Conservation (phyloP, 2,888 invertebrate species). For the Erpobdella octoculata region DNA sequence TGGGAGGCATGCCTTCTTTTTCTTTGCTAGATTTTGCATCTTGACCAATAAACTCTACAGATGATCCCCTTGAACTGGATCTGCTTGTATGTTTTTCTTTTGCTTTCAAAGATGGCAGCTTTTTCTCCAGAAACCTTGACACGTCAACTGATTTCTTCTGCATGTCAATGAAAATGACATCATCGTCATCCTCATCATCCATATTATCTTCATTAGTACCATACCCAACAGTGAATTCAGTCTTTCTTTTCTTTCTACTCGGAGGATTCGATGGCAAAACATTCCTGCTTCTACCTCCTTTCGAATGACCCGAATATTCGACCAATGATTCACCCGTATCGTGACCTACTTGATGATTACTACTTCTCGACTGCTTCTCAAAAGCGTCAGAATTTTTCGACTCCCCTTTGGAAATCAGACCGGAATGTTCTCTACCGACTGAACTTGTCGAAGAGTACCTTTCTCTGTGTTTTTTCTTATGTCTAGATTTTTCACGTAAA, state of each 20-base stretch:
- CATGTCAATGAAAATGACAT: conserved; percentile 24
- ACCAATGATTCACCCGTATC: background rate
- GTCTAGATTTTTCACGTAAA: too few relatives aligned
- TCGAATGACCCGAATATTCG: background rate
- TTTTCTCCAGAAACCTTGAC: conserved; percentile 20
- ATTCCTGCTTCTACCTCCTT: background rate
- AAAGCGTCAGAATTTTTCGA: too few relatives aligned
- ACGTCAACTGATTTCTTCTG: conserved; percentile 22
- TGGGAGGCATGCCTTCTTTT: background rate
- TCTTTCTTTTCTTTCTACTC: background rate
- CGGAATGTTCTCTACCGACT: too few relatives aligned
- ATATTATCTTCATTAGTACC: conserved; percentile 17
- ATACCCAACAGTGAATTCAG: conserved; percentile 17
- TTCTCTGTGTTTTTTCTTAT: too few relatives aligned
- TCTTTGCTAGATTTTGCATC: background rate
- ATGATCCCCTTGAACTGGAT: conserved; percentile 14
- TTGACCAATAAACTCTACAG: conserved; percentile 16
- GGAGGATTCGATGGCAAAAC: background rate
- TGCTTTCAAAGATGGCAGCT: conserved; percentile 7
- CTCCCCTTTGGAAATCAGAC: too few relatives aligned
- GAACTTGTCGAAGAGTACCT: too few relatives aligned
- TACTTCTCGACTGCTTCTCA: too few relatives aligned
- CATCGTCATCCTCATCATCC: conserved; percentile 23
- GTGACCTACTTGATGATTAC: too few relatives aligned
- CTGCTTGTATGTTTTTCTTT: background rate